phyloP scores from a whole-genome alignment of 2,888 invertebrate species.

The Leuctra nigra region DNA sequence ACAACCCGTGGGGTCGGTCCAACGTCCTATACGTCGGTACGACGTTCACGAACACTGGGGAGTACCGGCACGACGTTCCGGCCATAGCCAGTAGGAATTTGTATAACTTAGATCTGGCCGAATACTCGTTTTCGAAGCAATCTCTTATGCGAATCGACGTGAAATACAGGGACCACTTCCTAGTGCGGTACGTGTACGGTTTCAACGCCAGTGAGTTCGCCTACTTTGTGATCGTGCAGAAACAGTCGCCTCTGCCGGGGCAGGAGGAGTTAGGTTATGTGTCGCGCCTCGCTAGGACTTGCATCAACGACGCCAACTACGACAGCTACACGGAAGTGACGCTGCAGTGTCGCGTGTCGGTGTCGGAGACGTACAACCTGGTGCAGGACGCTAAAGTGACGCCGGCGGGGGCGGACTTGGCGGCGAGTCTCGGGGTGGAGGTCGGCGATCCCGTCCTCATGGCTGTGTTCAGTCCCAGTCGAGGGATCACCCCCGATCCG shows the following conservation, averaged over 20 bases:
- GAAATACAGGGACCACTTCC: conserved; percentile 89
- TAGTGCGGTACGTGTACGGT: conserved; percentile 94
- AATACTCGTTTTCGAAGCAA: conserved; percentile 78
- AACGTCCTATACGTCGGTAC: conserved; percentile 89
- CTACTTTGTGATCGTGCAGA: conserved; percentile 93
- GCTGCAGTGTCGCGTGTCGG: conserved; percentile 70
- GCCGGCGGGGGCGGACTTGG: conserved; percentile 73
- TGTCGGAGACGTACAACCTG: conserved; percentile 72
- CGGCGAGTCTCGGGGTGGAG: conserved; percentile 73
- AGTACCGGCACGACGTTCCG: conserved; percentile 86
- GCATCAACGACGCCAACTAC: conserved; percentile 91
- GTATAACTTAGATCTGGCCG: conserved; percentile 70
- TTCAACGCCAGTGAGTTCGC: conserved; percentile 93
- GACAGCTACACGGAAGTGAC: conserved; percentile 97
- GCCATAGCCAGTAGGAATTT: conserved; percentile 84
- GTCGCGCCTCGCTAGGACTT: conserved; percentile 83
- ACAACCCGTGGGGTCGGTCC: conserved; percentile 74
- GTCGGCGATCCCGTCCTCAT: conserved; percentile 76
- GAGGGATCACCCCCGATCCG: conserved; percentile 79
- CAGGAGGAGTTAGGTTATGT: conserved; percentile 88
- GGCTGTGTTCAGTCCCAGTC: conserved; percentile 83
- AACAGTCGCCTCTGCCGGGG: conserved; percentile 80
- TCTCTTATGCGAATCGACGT: conserved; percentile 83
- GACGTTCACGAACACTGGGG: conserved; percentile 86
- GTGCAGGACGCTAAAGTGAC: conserved; percentile 90